Percentiles rank a stretch among this genome's conserved stretches.
These are phyloP conservation scores for Erpornis zantholeuca DNA, from an alignment of 2,113 vertebrate species.

Conservation along the genomic window DNA sequence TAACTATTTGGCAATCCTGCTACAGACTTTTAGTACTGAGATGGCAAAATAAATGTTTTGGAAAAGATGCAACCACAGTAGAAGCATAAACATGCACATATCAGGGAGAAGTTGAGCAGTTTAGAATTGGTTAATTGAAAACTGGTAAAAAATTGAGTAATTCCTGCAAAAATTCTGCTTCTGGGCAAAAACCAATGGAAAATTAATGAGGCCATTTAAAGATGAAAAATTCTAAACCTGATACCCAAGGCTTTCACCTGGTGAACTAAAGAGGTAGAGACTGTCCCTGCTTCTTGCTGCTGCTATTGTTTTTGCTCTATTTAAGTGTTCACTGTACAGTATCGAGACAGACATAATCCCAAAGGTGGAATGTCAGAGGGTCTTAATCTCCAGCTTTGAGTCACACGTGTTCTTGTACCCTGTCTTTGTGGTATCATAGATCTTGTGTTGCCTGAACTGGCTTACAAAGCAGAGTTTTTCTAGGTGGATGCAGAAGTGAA, in stretches of 20 bases:
- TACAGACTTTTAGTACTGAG: neutral
- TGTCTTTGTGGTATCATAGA: neutral
- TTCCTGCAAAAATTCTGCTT: neutral
- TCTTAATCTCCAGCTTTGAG: neutral
- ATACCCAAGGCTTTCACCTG: neutral
- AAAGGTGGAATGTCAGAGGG: neutral
- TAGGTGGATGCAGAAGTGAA: neutral
- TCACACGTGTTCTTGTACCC: rapidly evolving
- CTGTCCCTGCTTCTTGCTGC: neutral
- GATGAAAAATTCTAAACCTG: neutral
- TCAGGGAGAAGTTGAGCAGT: rapidly evolving
- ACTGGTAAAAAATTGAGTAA: neutral
- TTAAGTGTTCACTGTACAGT: neutral
- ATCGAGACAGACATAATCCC: neutral
- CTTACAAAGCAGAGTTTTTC: neutral
- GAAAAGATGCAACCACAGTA: neutral
- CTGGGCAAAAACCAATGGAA: neutral
- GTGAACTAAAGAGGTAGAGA: neutral
- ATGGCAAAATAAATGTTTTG: neutral
- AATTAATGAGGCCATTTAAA: neutral
- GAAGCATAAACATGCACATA: neutral
- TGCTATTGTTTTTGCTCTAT: rapidly evolving
- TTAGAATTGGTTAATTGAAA: neutral
- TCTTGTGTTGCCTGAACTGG: neutral
- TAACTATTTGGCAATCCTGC: neutral